Evolutionary conservation across 2,888 invertebrate species (phyloP).

Genomic region (Ptilodon capucinus): DNA sequence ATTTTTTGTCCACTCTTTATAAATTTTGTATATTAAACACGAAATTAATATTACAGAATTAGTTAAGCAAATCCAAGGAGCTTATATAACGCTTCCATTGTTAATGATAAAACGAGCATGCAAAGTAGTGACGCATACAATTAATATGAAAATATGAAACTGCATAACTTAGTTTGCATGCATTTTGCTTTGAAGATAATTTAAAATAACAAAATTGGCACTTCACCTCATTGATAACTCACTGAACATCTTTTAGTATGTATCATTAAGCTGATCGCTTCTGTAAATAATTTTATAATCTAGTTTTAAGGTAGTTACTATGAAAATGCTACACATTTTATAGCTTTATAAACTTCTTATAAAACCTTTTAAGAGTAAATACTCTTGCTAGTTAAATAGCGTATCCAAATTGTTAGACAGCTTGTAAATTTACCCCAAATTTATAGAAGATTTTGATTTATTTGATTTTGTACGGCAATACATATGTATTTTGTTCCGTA

Average conservation of each 20-base stretch:
- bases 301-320: neutral
- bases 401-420: neutral
- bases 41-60: conserved; percentile 4
- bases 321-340: too few relatives aligned
- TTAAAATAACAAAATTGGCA: neutral
- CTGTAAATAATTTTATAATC: neutral
- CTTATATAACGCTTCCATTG: conserved; percentile 16
- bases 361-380: too few relatives aligned
- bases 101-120: neutral
- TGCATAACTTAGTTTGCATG: conserved; percentile 10
- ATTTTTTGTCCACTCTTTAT: conserved; percentile 1
- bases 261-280: neutral
- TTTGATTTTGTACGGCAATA: too few relatives aligned
- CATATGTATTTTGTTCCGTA: too few relatives aligned
- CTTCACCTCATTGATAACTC: conserved; percentile 7
- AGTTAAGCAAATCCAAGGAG: conserved; percentile 3
- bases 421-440: neutral
- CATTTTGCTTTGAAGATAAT: conserved; percentile 4
- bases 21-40: conserved; percentile 5
- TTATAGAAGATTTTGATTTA: too few relatives aligned
- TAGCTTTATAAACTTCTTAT: too few relatives aligned
- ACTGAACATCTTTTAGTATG: neutral
- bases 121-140: neutral
- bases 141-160: neutral
- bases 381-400: neutral